A percentile compares a stretch with the other conserved stretches of the same genome.
phyloP scores from a whole-genome alignment of 1,140 invertebrate species.

The Lethocerus indicus region DNA sequence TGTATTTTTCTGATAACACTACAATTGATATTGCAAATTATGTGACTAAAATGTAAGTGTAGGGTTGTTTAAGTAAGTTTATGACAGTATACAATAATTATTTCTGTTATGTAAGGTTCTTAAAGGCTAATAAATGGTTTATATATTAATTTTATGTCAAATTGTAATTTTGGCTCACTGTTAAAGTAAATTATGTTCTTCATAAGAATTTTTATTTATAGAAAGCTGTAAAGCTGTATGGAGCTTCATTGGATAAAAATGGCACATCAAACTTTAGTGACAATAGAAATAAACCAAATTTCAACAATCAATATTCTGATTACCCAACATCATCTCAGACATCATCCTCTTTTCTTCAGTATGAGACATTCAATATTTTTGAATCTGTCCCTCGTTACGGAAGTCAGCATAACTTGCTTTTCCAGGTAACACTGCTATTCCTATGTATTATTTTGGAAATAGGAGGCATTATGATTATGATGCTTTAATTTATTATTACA shows the following conservation, averaged over 20 bases:
- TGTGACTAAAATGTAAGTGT: no score
- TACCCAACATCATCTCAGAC: not conserved
- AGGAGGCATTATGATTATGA: not conserved
- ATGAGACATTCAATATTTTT: constrained; percentile 52
- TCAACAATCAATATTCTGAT: not conserved
- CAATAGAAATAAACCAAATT: not conserved
- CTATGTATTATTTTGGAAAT: not conserved
- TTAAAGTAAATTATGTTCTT: constrained; percentile 75
- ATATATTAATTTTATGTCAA: no score
- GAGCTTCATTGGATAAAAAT: constrained; percentile 1
- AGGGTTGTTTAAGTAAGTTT: no score
- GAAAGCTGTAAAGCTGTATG: constrained; percentile 31
- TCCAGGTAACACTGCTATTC: constrained; percentile 33
- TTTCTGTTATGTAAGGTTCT: no score
- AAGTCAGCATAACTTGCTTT: constrained; percentile 42
- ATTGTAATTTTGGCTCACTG: no score
- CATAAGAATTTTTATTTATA: constrained; percentile 7
- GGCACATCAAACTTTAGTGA: no score
- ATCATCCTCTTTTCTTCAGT: not conserved
- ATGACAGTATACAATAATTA: no score
- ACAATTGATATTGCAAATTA: no score
- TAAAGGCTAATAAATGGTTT: no score
- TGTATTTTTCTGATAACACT: no score
- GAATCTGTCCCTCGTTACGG: constrained; percentile 50
- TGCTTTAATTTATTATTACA: not conserved